Evolutionary conservation across 2,113 vertebrate species (phyloP), one percentile per base, ranked within the genome.

Genomic region (Zosterops hypoxanthus): DNA sequence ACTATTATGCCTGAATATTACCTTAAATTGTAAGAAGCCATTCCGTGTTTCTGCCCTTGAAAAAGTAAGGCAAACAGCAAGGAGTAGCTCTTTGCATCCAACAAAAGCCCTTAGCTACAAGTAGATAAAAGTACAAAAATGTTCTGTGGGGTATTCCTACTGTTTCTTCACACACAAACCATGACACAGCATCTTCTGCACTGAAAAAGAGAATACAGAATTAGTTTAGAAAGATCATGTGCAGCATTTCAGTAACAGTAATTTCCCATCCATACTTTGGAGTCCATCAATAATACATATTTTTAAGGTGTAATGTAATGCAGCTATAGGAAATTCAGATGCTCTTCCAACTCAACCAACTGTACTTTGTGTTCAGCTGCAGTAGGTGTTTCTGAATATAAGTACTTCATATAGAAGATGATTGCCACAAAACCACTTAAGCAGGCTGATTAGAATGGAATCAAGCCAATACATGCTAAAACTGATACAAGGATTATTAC

Each of bases 381-480:
- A 77, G 39, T 44, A 71, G 49, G 21, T 53, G 26, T 81, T 93
- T 78, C 75, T 72, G 65, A 91, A 78, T 60, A 47, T 26, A 75
- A 89, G 49, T 59, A 71, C 71, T 91, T 84, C 33, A 36, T 64
- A n/a, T 6, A 42, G 59, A 82, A 56, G 39, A 50, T 60, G 80
- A 93, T 28, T 83, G 60, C 53, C 83, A 86, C 82, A 87, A 92
- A 96, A 79, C 33, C 68, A 85, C 82, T 90, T 73, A 85, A 47
- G 61, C 53, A 82, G 42, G 42, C 53, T 57, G 46, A 91, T 64
- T 42, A 64, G 28, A 76, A n/a, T 61, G 65, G 65, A 92, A 82
- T 66, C 13, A 31, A 86, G 70, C 46, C 81, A 97, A 79, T 41
- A 69, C 11, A 61, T 70, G 63, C 73, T 47, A 55, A 80, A 82